phyloP scores from a whole-genome alignment of 2,888 invertebrate genomes.

The Tricholauxania praeusta region DNA sequence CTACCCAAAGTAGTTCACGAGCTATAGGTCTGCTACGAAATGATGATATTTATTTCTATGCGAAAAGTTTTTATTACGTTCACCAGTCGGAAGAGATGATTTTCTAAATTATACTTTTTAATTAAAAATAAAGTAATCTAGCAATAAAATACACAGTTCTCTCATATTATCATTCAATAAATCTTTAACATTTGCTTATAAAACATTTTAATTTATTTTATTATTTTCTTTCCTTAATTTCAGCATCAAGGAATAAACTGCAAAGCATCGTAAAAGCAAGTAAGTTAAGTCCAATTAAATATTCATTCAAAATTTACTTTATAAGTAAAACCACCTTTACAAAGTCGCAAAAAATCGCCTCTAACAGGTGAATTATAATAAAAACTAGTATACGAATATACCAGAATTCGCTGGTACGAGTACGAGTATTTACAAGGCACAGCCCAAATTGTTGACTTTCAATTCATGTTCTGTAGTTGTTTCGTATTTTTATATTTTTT shows the following conservation, averaged over 20 bases:
- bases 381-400: too few species aligned
- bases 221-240: not conserved
- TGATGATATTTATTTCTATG: too few species aligned
- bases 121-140: too few species aligned
- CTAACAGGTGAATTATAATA: not conserved
- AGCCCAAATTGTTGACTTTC: not conserved
- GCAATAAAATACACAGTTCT: too few species aligned
- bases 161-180: too few species aligned
- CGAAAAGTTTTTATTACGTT: too few species aligned
- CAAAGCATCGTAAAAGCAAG: not conserved
- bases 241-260: not conserved
- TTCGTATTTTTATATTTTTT: not conserved
- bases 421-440: not conserved
- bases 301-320: not conserved
- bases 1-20: too few species aligned
- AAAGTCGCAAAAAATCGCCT: not conserved
- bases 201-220: not conserved
- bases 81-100: too few species aligned
- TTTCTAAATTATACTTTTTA: too few species aligned
- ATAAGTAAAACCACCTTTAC: not conserved
- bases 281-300: constrained; percentile 3
- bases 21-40: too few species aligned
- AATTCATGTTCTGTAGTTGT: not conserved
- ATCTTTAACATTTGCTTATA: too few species aligned
- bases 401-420: too few species aligned